phyloP scores from a whole-genome alignment of 2,888 invertebrate species.

The Caenorhabditis macrosperma region DNA sequence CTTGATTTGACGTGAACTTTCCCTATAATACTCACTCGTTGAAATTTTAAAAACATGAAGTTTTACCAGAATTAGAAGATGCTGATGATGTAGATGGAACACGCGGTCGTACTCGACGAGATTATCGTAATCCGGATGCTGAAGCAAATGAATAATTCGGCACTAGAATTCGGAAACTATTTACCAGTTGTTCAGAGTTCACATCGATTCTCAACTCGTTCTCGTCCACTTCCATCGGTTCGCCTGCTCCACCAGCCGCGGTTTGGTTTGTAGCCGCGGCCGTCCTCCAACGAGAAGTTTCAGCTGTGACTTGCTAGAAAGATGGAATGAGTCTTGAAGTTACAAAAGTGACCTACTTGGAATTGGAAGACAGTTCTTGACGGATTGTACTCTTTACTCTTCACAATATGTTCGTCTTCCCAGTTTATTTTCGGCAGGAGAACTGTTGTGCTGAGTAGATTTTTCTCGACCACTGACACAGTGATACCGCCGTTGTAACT shows the following conservation, averaged over 20 bases:
- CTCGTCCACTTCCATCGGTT: slow-evolving; percentile 46
- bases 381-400: background rate
- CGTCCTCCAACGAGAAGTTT: background rate
- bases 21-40: too few relatives aligned
- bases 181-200: slow-evolving; percentile 1
- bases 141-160: slow-evolving; percentile 7
- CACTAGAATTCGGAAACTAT: background rate
- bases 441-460: background rate
- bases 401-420: background rate
- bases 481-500: background rate
- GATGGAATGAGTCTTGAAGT: too few relatives aligned
- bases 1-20: slow-evolving; percentile 24
- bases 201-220: slow-evolving; percentile 52
- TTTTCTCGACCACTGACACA: background rate
- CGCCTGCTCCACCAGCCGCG: background rate
- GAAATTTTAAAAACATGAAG: too few relatives aligned
- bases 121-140: slow-evolving; percentile 30
- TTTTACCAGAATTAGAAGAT: slow-evolving; percentile 24
- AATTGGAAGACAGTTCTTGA: background rate
- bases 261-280: background rate
- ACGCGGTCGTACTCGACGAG: slow-evolving; percentile 23
- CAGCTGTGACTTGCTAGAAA: slow-evolving; percentile 8
- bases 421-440: background rate
- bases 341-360: background rate
- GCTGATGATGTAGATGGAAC: slow-evolving; percentile 33